phyloP scores from a whole-genome alignment of 2,113 vertebrate genomes.

The Xerus inauris region DNA sequence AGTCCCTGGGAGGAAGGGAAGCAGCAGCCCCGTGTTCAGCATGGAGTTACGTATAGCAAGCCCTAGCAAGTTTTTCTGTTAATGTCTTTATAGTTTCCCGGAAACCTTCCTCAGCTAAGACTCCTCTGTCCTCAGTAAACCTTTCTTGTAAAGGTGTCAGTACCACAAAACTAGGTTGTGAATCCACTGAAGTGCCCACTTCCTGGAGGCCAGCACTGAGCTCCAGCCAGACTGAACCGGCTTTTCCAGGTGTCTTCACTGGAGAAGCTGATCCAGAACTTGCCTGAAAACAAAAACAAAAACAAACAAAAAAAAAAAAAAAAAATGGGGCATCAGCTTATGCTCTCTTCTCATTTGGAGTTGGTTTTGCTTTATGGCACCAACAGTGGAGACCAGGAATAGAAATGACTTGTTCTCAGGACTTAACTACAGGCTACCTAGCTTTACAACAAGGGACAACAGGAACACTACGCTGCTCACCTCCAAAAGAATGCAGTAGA shows the following conservation, averaged over 20 bases:
- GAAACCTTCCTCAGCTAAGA: slow-evolving; percentile 38
- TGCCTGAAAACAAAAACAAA: no score
- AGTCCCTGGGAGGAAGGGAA: background rate
- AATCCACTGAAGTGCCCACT: slow-evolving; percentile 46
- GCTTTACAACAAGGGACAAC: background rate
- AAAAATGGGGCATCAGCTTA: background rate
- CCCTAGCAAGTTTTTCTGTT: background rate
- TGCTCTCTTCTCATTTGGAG: background rate
- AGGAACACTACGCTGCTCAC: background rate
- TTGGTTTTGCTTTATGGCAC: background rate
- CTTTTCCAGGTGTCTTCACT: slow-evolving; percentile 55
- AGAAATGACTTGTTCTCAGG: background rate
- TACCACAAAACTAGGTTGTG: slow-evolving; percentile 48
- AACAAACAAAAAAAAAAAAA: no score
- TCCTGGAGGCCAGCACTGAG: slow-evolving; percentile 19
- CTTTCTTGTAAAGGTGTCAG: slow-evolving; percentile 52
- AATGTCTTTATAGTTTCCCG: slow-evolving; percentile 47
- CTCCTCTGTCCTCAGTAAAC: background rate
- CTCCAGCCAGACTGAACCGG: background rate
- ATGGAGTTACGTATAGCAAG: background rate
- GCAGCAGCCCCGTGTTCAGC: background rate
- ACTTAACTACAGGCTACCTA: background rate
- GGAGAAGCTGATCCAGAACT: background rate
- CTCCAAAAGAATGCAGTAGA: background rate
- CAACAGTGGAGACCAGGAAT: background rate